Evolutionary conservation across 2,797 vertebrate species (phyloP).

Genomic region (Schizopygopsis malacanthus): DNA sequence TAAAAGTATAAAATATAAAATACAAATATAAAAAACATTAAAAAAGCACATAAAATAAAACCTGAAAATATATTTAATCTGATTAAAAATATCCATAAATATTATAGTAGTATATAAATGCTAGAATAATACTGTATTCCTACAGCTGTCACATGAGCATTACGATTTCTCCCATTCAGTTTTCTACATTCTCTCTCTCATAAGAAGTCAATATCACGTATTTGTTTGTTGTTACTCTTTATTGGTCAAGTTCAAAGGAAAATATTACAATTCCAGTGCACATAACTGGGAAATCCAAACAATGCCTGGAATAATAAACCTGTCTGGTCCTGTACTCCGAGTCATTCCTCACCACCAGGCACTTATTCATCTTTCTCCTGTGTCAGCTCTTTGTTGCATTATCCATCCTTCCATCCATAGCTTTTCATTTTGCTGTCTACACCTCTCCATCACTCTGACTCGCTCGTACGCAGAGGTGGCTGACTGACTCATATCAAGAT

Average conservation of each 20-base stretch:
- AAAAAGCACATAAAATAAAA: not conserved
- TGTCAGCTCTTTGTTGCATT: conserved; percentile 55
- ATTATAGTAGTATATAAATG: not conserved
- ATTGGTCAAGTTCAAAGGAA: conserved; percentile 28
- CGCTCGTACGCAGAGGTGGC: conserved; percentile 32
- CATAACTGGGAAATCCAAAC: conserved; percentile 40
- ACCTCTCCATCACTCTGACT: conserved; percentile 53
- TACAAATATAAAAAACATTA: not conserved
- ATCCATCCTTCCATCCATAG: conserved; percentile 47
- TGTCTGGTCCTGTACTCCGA: conserved; percentile 44
- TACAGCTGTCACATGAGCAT: not conserved
- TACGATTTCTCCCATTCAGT: not conserved
- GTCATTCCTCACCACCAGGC: conserved; percentile 49
- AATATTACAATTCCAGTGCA: conserved; percentile 35
- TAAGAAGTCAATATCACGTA: not conserved
- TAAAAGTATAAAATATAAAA: not conserved
- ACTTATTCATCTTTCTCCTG: conserved; percentile 47
- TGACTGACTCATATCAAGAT: conserved; percentile 51
- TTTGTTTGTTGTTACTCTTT: not conserved
- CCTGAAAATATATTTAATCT: too few species aligned
- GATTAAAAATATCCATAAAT: too few species aligned
- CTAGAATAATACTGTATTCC: not conserved
- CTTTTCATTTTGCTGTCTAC: conserved; percentile 54
- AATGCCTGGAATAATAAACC: conserved; percentile 47
- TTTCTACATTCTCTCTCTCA: not conserved